These are phyloP conservation scores for Tribolium freemani DNA, from an alignment of 2,888 invertebrate genomes.

Conservation along the genomic window DNA sequence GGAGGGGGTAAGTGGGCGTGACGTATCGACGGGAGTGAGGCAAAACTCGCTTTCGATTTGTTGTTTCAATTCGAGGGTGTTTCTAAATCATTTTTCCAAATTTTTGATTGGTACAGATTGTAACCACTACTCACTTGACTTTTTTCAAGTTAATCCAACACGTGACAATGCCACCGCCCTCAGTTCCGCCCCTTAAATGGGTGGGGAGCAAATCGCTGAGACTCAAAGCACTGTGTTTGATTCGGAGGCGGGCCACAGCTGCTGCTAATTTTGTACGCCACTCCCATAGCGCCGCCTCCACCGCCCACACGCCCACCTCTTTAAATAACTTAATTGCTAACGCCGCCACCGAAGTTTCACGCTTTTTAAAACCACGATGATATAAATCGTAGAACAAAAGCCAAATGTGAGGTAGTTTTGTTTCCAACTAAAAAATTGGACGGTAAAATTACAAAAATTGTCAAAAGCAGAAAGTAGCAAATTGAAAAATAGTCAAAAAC, in stretches of 20 bases:
- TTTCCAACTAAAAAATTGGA: slow-evolving; percentile 50
- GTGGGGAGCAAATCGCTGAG: slow-evolving; percentile 79
- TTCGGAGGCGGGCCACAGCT: slow-evolving; percentile 81
- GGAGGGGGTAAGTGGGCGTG: slow-evolving; percentile 38
- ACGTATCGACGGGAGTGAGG: slow-evolving; percentile 52
- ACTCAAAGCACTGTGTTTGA: slow-evolving; percentile 79
- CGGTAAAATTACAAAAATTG: too few relatives aligned
- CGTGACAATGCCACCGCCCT: slow-evolving; percentile 73
- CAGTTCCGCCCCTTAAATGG: slow-evolving; percentile 80
- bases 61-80: slow-evolving; percentile 45
- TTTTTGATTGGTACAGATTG: background rate
- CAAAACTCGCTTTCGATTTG: slow-evolving; percentile 57
- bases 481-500: too few relatives aligned
- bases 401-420: slow-evolving; percentile 70
- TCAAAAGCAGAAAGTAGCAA: too few relatives aligned
- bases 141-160: slow-evolving; percentile 87
- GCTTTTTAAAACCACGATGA: slow-evolving; percentile 72
- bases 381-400: slow-evolving; percentile 80
- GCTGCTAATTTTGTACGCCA: slow-evolving; percentile 81
- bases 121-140: slow-evolving; percentile 70
- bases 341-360: slow-evolving; percentile 57
- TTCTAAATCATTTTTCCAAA: slow-evolving; percentile 42
- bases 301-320: slow-evolving; percentile 65
- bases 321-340: slow-evolving; percentile 59
- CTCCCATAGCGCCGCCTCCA: slow-evolving; percentile 76